Evolutionary conservation across 2,113 vertebrate species (phyloP), one percentile per base, ranked within the genome.

Genomic region (Xenopus tropicalis): DNA sequence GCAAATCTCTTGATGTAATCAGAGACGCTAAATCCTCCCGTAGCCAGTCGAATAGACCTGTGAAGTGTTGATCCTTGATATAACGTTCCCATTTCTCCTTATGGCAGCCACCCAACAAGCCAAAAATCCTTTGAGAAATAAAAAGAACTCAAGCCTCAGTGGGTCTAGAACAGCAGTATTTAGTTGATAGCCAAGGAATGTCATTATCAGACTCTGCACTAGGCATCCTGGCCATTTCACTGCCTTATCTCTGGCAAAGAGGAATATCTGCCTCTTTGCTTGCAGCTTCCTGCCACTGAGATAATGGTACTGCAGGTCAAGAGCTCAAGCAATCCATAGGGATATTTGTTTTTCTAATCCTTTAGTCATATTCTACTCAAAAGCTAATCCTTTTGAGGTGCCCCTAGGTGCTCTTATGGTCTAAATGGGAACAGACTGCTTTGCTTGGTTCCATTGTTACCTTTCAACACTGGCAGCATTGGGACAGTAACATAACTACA

Each of bases 1-100:
- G 81, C 85, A 65, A 92, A 90, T 77, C 84, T 90, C 84, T 89
- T 84, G 43, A 86, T 83, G 84, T 90, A 91, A 86, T 91, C 88
- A 0, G 91, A 90, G 4, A 89, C 90, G 66, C 81, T 87, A 74
- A 88, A 91, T 77, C 91, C 91, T 73, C 89, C 88, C 78, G 88
- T 78, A 77, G 84, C 83, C 76, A 91, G 81, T 62, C 82, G 79
- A 4, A 87, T 79, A 13, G 87, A 86, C 69, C 86, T 80, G 78
- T 77, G 80, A 69, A 89, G 79, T 8, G 88, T 67, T 23, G 78
- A 82, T 16, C 80, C 54, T 3, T 84, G 88, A 68, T 85, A 86
- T 10, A 90, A 86, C 20, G 90, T 91, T 79, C 90, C 88, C 93
- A 92, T 92, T 62, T 83, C 70, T 71, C n/a, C 58, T 64, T 78